phyloP scores from a whole-genome alignment of 2,797 vertebrate genomes.

The Typhlichthys subterraneus region DNA sequence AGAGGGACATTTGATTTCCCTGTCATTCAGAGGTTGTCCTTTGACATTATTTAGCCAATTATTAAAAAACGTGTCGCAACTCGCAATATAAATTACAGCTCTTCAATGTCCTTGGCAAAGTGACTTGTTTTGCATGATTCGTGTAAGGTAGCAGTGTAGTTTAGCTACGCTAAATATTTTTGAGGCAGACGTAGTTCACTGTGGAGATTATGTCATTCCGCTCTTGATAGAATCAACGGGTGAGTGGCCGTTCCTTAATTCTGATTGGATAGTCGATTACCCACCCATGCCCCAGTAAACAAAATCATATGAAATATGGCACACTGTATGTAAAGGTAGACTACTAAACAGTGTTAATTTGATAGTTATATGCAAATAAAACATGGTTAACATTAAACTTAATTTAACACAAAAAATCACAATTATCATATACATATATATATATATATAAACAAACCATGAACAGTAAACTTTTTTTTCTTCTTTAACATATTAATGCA shows the following conservation, averaged over 20 bases:
- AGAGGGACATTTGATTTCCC: not conserved
- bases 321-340: no score
- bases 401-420: no score
- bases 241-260: conserved; percentile 50
- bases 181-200: conserved; percentile 26
- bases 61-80: no score
- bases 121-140: not conserved
- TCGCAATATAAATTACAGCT: no score
- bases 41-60: no score
- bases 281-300: conserved; percentile 48
- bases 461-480: no score
- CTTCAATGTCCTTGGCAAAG: not conserved
- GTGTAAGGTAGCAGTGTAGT: not conserved
- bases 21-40: no score
- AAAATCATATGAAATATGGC: conserved; percentile 24
- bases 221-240: conserved; percentile 44
- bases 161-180: conserved; percentile 20
- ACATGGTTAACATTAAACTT: not conserved
- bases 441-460: no score
- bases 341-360: no score
- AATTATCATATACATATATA: no score
- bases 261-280: conserved; percentile 64
- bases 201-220: conserved; percentile 2
- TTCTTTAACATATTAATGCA: no score
- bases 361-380: no score